Evolutionary conservation across 2,888 invertebrate species (phyloP), one percentile per base, ranked within the genome.

Genomic region (Euspilapteryx auroguttella): DNA sequence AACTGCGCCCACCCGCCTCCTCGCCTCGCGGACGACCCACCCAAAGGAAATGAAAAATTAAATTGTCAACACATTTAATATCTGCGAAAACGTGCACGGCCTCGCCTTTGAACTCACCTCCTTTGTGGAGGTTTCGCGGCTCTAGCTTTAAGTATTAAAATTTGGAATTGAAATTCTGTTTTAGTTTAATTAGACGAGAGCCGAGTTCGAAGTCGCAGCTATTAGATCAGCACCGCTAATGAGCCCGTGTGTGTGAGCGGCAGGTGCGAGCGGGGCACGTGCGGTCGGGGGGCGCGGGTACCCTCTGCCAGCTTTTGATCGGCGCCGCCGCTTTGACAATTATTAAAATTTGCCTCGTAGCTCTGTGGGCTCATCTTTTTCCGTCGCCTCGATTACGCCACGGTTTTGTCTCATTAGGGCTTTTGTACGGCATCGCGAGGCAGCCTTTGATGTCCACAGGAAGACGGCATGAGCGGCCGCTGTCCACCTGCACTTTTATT

Each of bases 51-150:
- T 73, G 75, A 75, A 75, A 75, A 75, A 75, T 75, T 75, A 75
- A 75, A 75, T 73, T 75, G 75, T 75, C 75, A 75, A 75, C 75
- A 75, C 75, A 73, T 75, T 75, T 75, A 75, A 75, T 75, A 75
- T 73, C 75, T 65, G 73, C 71, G 71, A 73, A 75, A 73, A 75
- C 69, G 71, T 69, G 68, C 65, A 64, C 69, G 62, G 61, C 63
- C 59, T 49, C 55, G 68, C 62, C 69, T 73, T 75, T 71, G 71
- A 71, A 57, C 64, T 61, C 53, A 59, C 43, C 61, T 61, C 54
- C 63, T 65, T 59, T 63, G 61, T 59, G 61, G 58, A 50, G 48
- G 51, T 57, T 50, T 51, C 57, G 63, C 51, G 58, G 63, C 61
- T 57, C 47, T 48, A 46, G 57, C 57, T 69, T 69, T 61, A 64